phyloP scores from a whole-genome alignment of 2,888 invertebrate species.

The Tenodera sinensis region DNA sequence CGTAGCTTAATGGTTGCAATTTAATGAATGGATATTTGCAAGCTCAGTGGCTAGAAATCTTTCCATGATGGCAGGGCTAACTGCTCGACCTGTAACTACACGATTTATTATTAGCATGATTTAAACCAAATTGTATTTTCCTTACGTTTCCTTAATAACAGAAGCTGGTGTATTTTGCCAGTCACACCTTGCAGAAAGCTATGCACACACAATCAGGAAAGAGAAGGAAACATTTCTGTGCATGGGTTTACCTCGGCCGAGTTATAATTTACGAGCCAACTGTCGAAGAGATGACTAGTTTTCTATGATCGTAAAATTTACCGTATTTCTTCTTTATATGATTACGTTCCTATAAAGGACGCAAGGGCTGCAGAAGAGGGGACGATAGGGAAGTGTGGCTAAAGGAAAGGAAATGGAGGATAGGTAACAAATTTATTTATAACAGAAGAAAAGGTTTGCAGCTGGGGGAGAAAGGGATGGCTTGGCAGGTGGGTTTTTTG shows the following conservation, averaged over 20 bases:
- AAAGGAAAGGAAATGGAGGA: background rate
- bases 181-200: background rate
- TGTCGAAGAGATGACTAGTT: conserved; percentile 9
- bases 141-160: background rate
- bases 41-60: background rate
- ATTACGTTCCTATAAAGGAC: conserved; percentile 26
- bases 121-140: background rate
- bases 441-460: conserved; percentile 2
- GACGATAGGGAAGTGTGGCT: background rate
- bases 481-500: background rate
- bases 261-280: conserved; percentile 15
- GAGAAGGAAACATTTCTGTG: background rate
- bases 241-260: background rate
- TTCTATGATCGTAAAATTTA: conserved; percentile 26
- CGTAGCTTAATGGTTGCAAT: too few species aligned
- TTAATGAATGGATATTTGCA: too few species aligned
- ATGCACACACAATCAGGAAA: background rate
- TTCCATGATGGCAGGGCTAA: background rate
- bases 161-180: background rate
- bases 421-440: conserved; percentile 25
- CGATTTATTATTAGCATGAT: too few species aligned
- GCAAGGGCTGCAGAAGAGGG: background rate
- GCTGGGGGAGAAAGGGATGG: background rate
- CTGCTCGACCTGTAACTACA: too few species aligned
- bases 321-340: conserved; percentile 28